Evolutionary conservation across 2,113 vertebrate species (phyloP), one percentile per base, ranked within the genome.

Genomic region (Laticauda colubrina): DNA sequence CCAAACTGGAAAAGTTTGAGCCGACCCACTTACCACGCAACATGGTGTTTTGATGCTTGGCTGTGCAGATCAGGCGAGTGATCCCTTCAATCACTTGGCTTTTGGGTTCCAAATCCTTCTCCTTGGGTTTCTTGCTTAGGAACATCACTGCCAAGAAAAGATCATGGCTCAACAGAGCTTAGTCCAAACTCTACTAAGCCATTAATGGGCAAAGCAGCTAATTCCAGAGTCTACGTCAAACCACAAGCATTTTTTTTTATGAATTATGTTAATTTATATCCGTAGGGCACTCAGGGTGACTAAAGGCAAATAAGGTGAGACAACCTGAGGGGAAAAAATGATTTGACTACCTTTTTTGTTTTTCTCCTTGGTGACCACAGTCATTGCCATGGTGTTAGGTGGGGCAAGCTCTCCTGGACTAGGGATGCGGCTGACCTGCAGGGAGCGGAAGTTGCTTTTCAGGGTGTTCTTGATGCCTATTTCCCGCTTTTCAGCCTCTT

Each of bases 1-100:
- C 39, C 29, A 21, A 7, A 1, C 1, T 24, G 55, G 29, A 10
- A 86, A 55, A 43, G 54, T 2, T 9, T 6, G 34, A 45, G 24
- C 5, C 12, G 55, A 20, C 26, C 87, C 7, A 54, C 97, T 96
- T 88, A 98, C 98, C 98, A 98, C 98, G 97, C 94, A 99, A 95
- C 98, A 99, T 98, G 26, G 98, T 99, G 97, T 98, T 98, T 96
- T 99, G 98, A 96, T 99, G 98, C 96, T 98, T 99, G 96, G 98
- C 98, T 5, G 98, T 98, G 95, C 98, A 99, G 97, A 99, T 99
- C 96, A 99, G 97, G 94, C 98, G 98, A 85, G 98, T 98, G 97
- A 99, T 99, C 59, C 98, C 98, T 91, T 99, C 98, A 0, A 99
- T 99, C 94, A 98, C 98, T 96, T 99, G 98, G 97, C 98, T 98